Conservation (phyloP, 2,113 vertebrate genomes). For the Phaethon lepturus region DNA sequence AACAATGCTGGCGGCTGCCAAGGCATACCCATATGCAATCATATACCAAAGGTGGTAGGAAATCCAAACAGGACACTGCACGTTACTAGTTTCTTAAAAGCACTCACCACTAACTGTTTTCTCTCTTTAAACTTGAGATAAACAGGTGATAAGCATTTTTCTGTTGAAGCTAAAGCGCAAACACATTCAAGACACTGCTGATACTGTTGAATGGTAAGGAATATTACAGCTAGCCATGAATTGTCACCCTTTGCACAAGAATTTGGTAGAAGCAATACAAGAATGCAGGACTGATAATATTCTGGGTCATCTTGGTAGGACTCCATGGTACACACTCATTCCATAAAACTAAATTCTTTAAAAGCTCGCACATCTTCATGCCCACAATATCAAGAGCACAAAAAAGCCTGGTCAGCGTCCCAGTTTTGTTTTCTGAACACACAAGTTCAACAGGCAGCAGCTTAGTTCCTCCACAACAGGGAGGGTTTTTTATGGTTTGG, state of each 20-base stretch:
- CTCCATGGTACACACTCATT: background rate
- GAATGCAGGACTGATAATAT: background rate
- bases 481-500: background rate
- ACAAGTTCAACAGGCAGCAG: background rate
- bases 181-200: background rate
- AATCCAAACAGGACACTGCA: background rate
- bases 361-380: background rate
- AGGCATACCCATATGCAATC: conserved; percentile 44
- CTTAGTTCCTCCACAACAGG: background rate
- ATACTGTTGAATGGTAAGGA: background rate
- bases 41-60: conserved; percentile 39
- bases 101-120: background rate
- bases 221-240: background rate
- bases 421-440: background rate
- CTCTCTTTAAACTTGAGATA: background rate
- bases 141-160: background rate
- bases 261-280: background rate
- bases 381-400: background rate
- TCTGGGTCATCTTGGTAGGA: background rate
- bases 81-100: conserved; percentile 38
- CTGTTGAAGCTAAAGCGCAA: background rate
- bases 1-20: conserved; percentile 48
- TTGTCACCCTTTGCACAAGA: background rate
- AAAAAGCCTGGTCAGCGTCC: background rate
- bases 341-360: background rate